Conservation (phyloP, 2,888 invertebrate species). For the Oscheius sp. region DNA sequence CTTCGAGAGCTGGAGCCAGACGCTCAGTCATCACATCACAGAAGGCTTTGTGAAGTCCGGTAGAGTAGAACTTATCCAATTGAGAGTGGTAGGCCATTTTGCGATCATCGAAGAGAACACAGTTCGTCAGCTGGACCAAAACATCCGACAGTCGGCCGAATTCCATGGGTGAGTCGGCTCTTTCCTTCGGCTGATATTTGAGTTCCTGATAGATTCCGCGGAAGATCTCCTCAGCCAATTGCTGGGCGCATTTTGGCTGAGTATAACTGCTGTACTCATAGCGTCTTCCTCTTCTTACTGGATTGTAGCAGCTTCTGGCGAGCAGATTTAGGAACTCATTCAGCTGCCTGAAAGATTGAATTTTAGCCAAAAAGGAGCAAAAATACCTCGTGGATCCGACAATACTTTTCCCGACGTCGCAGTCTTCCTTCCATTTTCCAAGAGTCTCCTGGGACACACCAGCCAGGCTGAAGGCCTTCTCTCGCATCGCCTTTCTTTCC, state of each 20-base stretch:
- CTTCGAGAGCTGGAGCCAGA: slow-evolving; percentile 48
- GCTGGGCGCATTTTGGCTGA: neutral
- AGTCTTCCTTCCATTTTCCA: slow-evolving; percentile 18
- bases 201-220: slow-evolving; percentile 43
- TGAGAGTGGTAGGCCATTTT: slow-evolving; percentile 29
- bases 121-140: slow-evolving; percentile 38
- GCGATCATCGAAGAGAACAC: slow-evolving; percentile 49
- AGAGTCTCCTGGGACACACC: neutral
- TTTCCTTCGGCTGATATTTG: slow-evolving; percentile 34
- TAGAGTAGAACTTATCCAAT: slow-evolving; percentile 53
- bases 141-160: slow-evolving; percentile 32
- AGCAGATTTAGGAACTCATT: slow-evolving; percentile 41
- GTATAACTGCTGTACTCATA: slow-evolving; percentile 15
- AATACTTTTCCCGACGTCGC: slow-evolving; percentile 33
- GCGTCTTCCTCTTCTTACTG: slow-evolving; percentile 27
- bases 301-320: slow-evolving; percentile 28
- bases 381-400: no score
- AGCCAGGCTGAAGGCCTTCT: slow-evolving; percentile 23
- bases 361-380: neutral
- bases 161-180: slow-evolving; percentile 33
- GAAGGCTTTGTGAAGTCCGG: slow-evolving; percentile 62
- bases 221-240: slow-evolving; percentile 42
- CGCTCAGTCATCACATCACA: slow-evolving; percentile 52
- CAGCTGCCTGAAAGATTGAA: slow-evolving; percentile 19
- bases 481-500: neutral